Evolutionary conservation across 2,113 vertebrate genomes (phyloP).

Genomic region (Gallinago paraguaiae): DNA sequence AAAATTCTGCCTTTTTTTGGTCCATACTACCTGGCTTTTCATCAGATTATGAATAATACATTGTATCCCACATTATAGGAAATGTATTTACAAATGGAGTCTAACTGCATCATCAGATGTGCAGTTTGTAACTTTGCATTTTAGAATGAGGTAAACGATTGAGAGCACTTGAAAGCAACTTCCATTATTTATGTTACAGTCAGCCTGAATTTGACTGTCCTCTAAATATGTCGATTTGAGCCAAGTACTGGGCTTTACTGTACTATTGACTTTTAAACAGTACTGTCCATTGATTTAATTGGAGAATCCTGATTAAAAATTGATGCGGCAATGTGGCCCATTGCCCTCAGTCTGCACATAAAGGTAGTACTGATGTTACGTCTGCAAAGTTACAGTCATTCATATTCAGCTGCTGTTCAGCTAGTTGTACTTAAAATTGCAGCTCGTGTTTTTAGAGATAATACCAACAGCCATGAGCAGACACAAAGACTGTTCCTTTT

Average conservation of each 20-base stretch:
- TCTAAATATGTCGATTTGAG: conserved; percentile 38
- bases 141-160: conserved; percentile 26
- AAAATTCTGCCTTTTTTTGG: background rate
- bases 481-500: background rate
- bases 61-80: background rate
- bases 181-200: conserved; percentile 35
- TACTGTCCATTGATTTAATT: conserved; percentile 56
- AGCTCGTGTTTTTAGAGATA: background rate
- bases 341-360: conserved; percentile 9
- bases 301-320: conserved; percentile 63
- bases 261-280: conserved; percentile 48
- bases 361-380: background rate
- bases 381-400: background rate
- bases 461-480: background rate
- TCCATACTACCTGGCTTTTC: background rate
- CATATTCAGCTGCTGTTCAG: background rate
- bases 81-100: conserved; percentile 50
- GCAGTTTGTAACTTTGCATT: conserved; percentile 10
- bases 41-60: conserved; percentile 19
- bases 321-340: conserved; percentile 35
- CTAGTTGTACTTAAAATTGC: background rate
- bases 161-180: background rate
- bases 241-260: background rate
- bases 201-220: conserved; percentile 3
- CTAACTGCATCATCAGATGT: conserved; percentile 5